A percentile compares a stretch with the other conserved stretches of the same genome.
These are phyloP conservation scores for Notodromas monacha DNA, from an alignment of 2,888 invertebrate species.

Conservation along the genomic window DNA sequence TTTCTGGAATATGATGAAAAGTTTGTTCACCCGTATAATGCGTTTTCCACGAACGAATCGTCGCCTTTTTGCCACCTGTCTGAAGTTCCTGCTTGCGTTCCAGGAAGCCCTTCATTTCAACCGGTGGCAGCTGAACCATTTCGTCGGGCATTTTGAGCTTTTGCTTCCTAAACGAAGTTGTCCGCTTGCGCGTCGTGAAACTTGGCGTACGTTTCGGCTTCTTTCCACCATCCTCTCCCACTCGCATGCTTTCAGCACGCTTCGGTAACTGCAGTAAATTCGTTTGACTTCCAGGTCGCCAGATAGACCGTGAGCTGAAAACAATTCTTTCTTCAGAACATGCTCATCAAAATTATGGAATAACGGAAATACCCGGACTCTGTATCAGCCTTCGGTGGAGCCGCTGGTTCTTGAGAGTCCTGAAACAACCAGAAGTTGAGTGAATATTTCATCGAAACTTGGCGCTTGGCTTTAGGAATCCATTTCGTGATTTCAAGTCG, in stretches of 20 bases:
- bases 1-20: too few relatives aligned
- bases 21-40: conserved; percentile 32
- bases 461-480: too few relatives aligned
- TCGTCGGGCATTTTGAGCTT: conserved; percentile 20
- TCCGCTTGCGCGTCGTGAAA: conserved; percentile 62
- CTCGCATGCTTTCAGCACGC: conserved; percentile 63
- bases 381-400: too few relatives aligned
- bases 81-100: conserved; percentile 83
- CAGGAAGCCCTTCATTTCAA: conserved; percentile 58
- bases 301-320: too few relatives aligned
- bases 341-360: too few relatives aligned
- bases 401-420: too few relatives aligned
- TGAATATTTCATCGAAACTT: too few relatives aligned
- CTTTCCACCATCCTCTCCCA: conserved; percentile 26
- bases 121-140: conserved; percentile 32
- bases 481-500: too few relatives aligned
- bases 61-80: conserved; percentile 68
- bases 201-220: conserved; percentile 68
- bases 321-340: too few relatives aligned
- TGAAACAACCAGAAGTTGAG: too few relatives aligned
- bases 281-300: conserved; percentile 9
- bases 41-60: conserved; percentile 76
- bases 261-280: conserved; percentile 18
- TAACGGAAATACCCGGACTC: too few relatives aligned
- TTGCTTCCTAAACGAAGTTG: conserved; percentile 49